phyloP scores from a whole-genome alignment of 1,140 invertebrate species.

The Drosophila bipectinata region DNA sequence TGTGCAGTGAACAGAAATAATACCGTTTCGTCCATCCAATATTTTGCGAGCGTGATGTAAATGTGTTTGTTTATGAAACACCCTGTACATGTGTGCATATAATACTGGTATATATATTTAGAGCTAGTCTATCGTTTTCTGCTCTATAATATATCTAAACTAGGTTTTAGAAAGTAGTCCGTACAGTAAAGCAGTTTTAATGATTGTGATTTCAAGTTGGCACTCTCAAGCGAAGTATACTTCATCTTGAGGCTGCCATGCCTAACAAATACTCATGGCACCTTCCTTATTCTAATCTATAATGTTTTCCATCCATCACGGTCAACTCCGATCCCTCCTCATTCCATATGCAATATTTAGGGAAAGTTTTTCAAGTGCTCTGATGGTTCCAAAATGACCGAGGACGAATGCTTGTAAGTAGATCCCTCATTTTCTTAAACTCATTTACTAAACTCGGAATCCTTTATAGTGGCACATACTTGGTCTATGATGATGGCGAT shows the following conservation, averaged over 20 bases:
- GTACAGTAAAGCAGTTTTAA: slow-evolving; percentile 46
- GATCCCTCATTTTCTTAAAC: not conserved
- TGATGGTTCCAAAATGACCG: slow-evolving; percentile 94
- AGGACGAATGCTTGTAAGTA: slow-evolving; percentile 94
- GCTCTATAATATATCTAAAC: slow-evolving; percentile 49
- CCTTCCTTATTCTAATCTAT: slow-evolving; percentile 9
- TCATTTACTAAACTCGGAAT: not conserved
- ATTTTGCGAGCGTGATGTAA: slow-evolving; percentile 51
- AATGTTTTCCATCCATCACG: slow-evolving; percentile 14
- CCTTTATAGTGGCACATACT: slow-evolving; percentile 91
- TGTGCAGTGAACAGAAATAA: slow-evolving; percentile 42
- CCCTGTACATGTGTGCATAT: slow-evolving; percentile 56
- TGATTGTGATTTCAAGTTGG: slow-evolving; percentile 23
- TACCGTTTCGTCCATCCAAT: slow-evolving; percentile 40
- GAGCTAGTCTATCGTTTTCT: slow-evolving; percentile 62
- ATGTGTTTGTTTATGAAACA: slow-evolving; percentile 63
- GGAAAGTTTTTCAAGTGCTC: slow-evolving; percentile 95
- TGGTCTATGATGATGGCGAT: slow-evolving; percentile 94
- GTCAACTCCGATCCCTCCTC: slow-evolving; percentile 5
- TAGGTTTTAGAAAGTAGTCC: slow-evolving; percentile 68
- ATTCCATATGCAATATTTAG: slow-evolving; percentile 82
- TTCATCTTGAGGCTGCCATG: slow-evolving; percentile 21
- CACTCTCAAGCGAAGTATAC: slow-evolving; percentile 14
- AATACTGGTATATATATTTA: slow-evolving; percentile 27
- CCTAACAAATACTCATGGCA: slow-evolving; percentile 5